These are phyloP conservation scores for Morinoia aosen DNA, from an alignment of 2,888 invertebrate genomes.

Conservation along the genomic window DNA sequence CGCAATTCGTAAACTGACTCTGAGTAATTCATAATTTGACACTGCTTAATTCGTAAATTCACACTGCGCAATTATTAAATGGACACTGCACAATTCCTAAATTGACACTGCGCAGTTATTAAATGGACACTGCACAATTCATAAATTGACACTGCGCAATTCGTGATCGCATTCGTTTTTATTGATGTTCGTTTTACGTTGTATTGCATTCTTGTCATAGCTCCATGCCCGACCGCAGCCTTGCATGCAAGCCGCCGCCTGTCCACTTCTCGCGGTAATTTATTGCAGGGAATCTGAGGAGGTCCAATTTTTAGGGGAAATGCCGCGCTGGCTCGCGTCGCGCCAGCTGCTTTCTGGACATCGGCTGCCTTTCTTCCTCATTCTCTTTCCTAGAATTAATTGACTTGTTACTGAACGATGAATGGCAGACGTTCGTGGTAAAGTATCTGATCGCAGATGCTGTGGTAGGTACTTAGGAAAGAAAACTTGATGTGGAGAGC, in stretches of 20 bases:
- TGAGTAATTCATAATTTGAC: no score
- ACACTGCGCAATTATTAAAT: no score
- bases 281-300: conserved; percentile 47
- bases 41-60: no score
- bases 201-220: neutral
- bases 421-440: neutral
- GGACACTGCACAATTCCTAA: no score
- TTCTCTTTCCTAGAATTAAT: conserved; percentile 8
- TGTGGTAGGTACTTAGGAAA: neutral
- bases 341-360: conserved; percentile 28
- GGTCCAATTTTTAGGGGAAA: conserved; percentile 45
- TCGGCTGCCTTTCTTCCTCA: conserved; percentile 14
- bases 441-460: neutral
- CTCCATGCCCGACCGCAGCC: neutral
- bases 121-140: no score
- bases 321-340: neutral
- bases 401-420: neutral
- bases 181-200: no score
- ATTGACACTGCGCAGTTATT: no score
- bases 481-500: neutral
- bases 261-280: neutral
- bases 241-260: neutral
- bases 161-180: no score
- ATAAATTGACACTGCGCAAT: no score
- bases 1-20: no score